Evolutionary conservation across 2,888 invertebrate species (phyloP), one percentile per base, ranked within the genome.

Genomic region (Trissolcus brochymenae): DNA sequence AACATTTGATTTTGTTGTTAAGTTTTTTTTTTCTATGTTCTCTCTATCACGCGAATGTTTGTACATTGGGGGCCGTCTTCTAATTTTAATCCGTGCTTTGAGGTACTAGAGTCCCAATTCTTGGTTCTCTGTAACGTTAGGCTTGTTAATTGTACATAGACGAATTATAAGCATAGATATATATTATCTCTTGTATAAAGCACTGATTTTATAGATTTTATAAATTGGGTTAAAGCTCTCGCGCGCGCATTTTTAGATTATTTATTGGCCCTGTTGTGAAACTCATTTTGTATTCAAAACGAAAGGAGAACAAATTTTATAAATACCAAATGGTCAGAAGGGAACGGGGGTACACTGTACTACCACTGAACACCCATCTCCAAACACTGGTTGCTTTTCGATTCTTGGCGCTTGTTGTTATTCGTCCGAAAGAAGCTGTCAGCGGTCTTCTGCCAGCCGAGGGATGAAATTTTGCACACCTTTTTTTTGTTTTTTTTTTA

Each of bases 51-150:
- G 35, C 50, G 43, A 71, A 57, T 57, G 51, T 64, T 71, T 62
- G 57, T 57, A 40, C 62, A 64, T 64, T 54, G 78, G 76, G 40
- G 13, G n/a, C 16, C 29, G 25, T 51, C 51, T 16, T 51, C 7
- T 49, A 49, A n/a, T 16, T 49, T 3, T 16, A n/a, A 51, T 21
- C 17, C 53, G 46, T 6, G 19, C 49, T 17, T 17, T 35, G 70
- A 77, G 80, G 79, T 79, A 76, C 79, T 80, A 59, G 66, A 75
- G 62, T 64, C 64, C 61, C 50, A 25, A 62, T 51, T 49, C 46
- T 43, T 72, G 71, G 70, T 65, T 77, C 76, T 70, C 64, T 19
- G 62, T 54, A 66, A 35, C 35, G 40, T 25, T 72, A 72, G 59
- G 53, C 19, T 64, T 55, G 40, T 67, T 61, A 76, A 40, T 76